Evolutionary conservation across 2,888 invertebrate genomes (phyloP).

Genomic region (Brassicogethes aeneus): DNA sequence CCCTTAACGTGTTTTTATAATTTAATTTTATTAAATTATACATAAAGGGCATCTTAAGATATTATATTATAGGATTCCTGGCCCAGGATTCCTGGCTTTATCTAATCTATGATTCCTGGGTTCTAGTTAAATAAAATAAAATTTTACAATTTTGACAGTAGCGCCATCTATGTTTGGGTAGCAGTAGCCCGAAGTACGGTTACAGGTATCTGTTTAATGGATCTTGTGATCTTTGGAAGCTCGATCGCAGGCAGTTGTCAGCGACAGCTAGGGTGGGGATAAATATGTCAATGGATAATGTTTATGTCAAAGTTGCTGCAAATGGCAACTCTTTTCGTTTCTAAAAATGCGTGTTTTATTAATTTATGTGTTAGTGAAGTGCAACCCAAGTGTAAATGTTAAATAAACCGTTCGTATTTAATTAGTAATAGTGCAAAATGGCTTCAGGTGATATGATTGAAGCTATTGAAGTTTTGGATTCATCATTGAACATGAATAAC

Average conservation of each 20-base stretch:
- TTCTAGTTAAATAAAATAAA: no score
- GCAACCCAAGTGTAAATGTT: conserved; percentile 15
- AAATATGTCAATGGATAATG: conserved; percentile 35
- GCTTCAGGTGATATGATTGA: conserved; percentile 76
- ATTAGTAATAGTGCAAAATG: conserved; percentile 48
- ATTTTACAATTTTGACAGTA: background rate
- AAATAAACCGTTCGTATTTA: conserved; percentile 10
- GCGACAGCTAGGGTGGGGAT: conserved; percentile 25
- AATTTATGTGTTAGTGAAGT: conserved; percentile 21
- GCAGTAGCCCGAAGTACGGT: background rate
- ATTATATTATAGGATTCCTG: no score
- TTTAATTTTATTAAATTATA: no score
- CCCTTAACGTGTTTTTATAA: no score
- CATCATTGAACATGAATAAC: conserved; percentile 48
- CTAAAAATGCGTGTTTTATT: conserved; percentile 17
- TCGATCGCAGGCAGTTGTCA: background rate
- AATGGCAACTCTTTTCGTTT: conserved; percentile 47
- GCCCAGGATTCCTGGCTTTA: no score
- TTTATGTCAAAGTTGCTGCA: conserved; percentile 34
- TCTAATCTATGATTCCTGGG: no score
- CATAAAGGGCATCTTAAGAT: no score
- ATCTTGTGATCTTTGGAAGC: background rate
- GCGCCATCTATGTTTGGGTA: background rate
- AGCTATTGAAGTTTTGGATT: conserved; percentile 68
- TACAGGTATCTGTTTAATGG: background rate